Evolutionary conservation across 2,888 invertebrate genomes (phyloP).

Genomic region (Brachyptera risi): DNA sequence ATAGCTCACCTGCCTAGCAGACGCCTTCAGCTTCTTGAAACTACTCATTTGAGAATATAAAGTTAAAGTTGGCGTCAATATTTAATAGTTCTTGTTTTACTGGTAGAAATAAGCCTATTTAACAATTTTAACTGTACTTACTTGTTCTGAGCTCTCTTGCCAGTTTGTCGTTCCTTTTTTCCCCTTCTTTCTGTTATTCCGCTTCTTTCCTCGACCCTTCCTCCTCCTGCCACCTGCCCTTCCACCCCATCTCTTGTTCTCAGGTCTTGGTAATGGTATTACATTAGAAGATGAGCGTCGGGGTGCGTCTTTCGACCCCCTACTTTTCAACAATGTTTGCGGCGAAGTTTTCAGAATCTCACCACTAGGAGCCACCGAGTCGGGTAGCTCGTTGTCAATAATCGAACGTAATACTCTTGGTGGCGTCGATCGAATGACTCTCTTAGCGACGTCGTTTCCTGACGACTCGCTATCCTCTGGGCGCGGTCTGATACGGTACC

Average conservation of each 20-base stretch:
- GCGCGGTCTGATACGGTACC: not conserved
- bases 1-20: too few species aligned
- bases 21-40: too few species aligned
- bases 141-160: slow-evolving; percentile 23
- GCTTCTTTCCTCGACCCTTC: slow-evolving; percentile 23
- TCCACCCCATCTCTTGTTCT: slow-evolving; percentile 5
- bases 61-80: too few species aligned
- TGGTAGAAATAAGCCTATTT: too few species aligned
- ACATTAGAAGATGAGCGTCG: too few species aligned
- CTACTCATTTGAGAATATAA: too few species aligned
- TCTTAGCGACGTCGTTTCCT: not conserved
- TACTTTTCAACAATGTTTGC: slow-evolving; percentile 12
- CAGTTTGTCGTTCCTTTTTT: slow-evolving; percentile 19
- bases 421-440: not conserved
- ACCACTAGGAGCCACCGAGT: slow-evolving; percentile 4
- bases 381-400: slow-evolving; percentile 32
- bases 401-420: slow-evolving; percentile 28
- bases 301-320: not conserved
- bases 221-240: slow-evolving; percentile 21
- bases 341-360: slow-evolving; percentile 19
- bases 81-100: too few species aligned
- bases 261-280: slow-evolving; percentile 22
- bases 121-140: slow-evolving; percentile 6
- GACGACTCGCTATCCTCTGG: not conserved
- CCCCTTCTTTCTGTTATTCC: slow-evolving; percentile 25